Conservation (phyloP, 2,888 invertebrate genomes). For the Strigamia crassipes region DNA sequence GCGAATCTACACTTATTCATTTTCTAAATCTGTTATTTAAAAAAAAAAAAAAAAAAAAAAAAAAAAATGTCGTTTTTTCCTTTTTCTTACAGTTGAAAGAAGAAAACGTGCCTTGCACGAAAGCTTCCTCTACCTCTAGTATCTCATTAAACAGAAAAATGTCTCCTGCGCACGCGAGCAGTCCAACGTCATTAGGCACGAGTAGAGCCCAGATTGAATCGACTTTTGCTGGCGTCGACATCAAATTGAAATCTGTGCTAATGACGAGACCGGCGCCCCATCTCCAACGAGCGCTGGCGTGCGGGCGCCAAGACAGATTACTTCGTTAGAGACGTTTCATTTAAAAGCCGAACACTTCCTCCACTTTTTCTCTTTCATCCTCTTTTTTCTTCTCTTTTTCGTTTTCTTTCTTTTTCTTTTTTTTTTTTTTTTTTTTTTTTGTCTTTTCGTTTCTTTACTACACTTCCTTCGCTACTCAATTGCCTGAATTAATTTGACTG, state of each 20-base stretch:
- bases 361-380: not conserved
- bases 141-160: constrained; percentile 10
- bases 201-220: constrained; percentile 3
- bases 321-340: constrained; percentile 42
- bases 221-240: constrained; percentile 24
- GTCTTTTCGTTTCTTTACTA: not conserved
- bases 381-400: too few relatives aligned
- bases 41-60: not conserved
- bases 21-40: constrained; percentile 6
- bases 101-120: constrained; percentile 3
- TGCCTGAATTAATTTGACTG: constrained; percentile 3
- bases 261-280: constrained; percentile 36
- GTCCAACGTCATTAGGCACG: constrained; percentile 10
- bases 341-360: constrained; percentile 23
- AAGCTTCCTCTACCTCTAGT: constrained; percentile 2
- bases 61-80: not conserved
- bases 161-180: constrained; percentile 10
- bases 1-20: not conserved
- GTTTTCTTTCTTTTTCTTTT: too few relatives aligned
- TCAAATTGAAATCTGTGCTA: constrained; percentile 43
- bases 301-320: constrained; percentile 32
- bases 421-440: not conserved
- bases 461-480: not conserved
- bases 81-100: not conserved
- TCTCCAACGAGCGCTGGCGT: constrained; percentile 22